Evolutionary conservation across 2,888 invertebrate genomes (phyloP).

Genomic region (Drosophila affinis): DNA sequence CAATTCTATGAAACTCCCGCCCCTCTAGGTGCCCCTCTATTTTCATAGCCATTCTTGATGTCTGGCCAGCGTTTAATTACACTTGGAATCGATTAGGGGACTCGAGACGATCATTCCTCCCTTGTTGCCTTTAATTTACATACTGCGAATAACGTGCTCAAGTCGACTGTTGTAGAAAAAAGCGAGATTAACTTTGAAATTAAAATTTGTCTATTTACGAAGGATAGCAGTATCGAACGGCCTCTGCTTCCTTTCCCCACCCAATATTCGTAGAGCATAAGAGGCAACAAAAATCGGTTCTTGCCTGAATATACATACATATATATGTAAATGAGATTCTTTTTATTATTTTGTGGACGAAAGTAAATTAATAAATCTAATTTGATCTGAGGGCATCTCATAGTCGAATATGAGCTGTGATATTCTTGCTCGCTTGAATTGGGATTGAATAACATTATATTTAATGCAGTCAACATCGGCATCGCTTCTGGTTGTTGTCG

Average conservation of each 20-base stretch:
- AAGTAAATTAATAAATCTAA: neutral
- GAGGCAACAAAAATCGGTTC: too few species aligned
- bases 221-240: too few species aligned
- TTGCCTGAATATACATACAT: too few species aligned
- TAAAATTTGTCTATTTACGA: too few species aligned
- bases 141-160: too few species aligned
- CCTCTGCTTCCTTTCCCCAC: too few species aligned
- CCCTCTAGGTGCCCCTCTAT: too few species aligned
- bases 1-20: neutral
- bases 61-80: constrained; percentile 34
- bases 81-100: constrained; percentile 56
- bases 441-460: constrained; percentile 37
- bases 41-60: neutral
- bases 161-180: too few species aligned
- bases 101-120: neutral
- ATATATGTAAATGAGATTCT: too few species aligned
- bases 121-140: too few species aligned
- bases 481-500: constrained; percentile 17
- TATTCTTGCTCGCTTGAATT: constrained; percentile 8
- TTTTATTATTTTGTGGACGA: neutral
- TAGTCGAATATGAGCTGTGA: neutral
- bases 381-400: neutral
- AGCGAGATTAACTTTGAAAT: too few species aligned
- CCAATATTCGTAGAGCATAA: too few species aligned
- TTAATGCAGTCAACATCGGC: constrained; percentile 13